A percentile compares a stretch with the other conserved stretches of the same genome.
Conservation (phyloP, 2,888 invertebrate species). For the Chrysotoxum bicinctum region DNA sequence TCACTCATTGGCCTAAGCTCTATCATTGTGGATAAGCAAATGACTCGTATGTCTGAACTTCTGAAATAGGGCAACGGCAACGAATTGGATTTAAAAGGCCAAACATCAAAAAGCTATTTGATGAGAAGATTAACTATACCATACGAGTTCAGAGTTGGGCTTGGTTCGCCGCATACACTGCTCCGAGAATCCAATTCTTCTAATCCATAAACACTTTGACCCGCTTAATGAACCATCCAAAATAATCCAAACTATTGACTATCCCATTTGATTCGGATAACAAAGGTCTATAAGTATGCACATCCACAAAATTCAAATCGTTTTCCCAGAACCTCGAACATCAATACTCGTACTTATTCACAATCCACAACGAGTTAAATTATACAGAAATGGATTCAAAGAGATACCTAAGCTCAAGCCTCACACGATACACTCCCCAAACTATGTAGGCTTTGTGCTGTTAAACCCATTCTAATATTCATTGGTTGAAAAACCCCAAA, state of each 20-base stretch:
- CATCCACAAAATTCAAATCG: neutral
- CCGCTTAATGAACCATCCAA: slow-evolving; percentile 23
- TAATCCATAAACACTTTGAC: neutral
- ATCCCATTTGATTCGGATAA: neutral
- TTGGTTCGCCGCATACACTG: neutral
- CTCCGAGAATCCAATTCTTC: neutral
- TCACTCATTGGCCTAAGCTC: too few relatives aligned
- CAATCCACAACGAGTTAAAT: slow-evolving; percentile 8
- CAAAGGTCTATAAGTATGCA: neutral
- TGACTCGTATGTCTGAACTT: too few relatives aligned
- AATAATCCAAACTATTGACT: slow-evolving; percentile 36
- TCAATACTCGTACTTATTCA: slow-evolving; percentile 2
- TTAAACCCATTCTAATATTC: slow-evolving; percentile 22
- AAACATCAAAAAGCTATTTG: neutral
- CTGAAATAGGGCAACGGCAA: too few relatives aligned
- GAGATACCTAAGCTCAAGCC: neutral
- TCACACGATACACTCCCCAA: neutral
- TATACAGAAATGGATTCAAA: slow-evolving; percentile 4
- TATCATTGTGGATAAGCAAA: too few relatives aligned
- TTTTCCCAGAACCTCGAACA: neutral
- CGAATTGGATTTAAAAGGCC: too few relatives aligned
- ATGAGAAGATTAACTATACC: neutral
- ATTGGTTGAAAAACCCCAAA: slow-evolving; percentile 4
- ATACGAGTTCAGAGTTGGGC: neutral
- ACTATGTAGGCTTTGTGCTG: neutral